These are phyloP conservation scores for Luperina nickerlii DNA, from an alignment of 2,888 invertebrate species.

Conservation along the genomic window DNA sequence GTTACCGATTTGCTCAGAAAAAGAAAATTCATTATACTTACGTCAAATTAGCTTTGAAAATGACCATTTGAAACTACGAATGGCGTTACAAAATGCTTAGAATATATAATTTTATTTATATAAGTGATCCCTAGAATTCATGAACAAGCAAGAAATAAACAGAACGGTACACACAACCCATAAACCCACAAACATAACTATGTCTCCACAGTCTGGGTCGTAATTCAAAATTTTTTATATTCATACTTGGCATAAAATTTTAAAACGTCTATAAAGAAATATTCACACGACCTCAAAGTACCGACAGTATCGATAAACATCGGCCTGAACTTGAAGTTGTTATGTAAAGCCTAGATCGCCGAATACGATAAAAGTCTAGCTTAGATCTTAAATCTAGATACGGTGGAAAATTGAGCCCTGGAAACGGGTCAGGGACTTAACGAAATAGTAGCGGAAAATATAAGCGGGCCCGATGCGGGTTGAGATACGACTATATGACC, in stretches of 20 bases:
- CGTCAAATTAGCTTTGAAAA: not conserved
- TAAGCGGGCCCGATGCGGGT: constrained; percentile 50
- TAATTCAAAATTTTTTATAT: constrained; percentile 61
- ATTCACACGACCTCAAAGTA: constrained; percentile 65
- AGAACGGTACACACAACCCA: not conserved
- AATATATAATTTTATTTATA: not conserved
- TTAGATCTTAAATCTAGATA: constrained; percentile 83
- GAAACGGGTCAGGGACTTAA: constrained; percentile 81
- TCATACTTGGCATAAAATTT: constrained; percentile 61
- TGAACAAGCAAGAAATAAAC: constrained; percentile 15
- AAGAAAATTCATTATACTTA: not conserved
- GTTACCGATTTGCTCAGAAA: not conserved
- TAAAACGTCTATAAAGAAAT: constrained; percentile 58
- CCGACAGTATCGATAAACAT: constrained; percentile 73
- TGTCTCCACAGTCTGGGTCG: constrained; percentile 44
- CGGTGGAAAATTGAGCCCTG: constrained; percentile 78
- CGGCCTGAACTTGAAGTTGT: constrained; percentile 79
- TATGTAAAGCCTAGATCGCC: constrained; percentile 78
- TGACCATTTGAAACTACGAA: not conserved
- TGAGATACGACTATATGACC: constrained; percentile 19
- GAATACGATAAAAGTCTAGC: constrained; percentile 79
- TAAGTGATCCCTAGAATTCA: not conserved
- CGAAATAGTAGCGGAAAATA: constrained; percentile 69
- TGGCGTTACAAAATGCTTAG: not conserved
- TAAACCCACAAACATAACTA: constrained; percentile 41